Conservation (phyloP, 2,797 vertebrate species). For the Epinephelus malabaricus region DNA sequence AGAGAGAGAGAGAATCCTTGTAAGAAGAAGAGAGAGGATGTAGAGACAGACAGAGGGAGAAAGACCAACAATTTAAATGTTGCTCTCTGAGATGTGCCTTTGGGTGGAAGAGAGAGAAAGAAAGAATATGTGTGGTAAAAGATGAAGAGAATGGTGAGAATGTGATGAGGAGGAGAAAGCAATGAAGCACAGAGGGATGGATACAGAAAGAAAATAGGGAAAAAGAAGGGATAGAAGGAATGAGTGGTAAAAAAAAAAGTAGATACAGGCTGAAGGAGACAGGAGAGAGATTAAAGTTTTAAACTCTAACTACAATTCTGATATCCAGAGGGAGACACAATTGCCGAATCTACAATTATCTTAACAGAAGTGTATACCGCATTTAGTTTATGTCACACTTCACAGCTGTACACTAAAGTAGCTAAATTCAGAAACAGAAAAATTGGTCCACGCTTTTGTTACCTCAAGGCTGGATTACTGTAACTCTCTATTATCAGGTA, state of each 20-base stretch:
- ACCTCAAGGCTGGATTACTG: too few species aligned
- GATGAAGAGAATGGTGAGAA: background rate
- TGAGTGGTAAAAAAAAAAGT: background rate
- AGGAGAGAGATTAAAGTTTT: background rate
- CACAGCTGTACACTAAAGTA: too few species aligned
- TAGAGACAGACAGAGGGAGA: slow-evolving; percentile 14
- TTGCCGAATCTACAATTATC: background rate
- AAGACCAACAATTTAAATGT: background rate
- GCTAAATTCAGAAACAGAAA: too few species aligned
- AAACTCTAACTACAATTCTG: background rate
- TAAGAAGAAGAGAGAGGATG: background rate
- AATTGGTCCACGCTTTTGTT: too few species aligned
- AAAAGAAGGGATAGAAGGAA: background rate
- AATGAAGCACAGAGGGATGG: background rate
- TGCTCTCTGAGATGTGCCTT: slow-evolving; percentile 4
- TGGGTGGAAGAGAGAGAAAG: background rate
- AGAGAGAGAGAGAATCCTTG: slow-evolving; percentile 18
- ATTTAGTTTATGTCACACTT: background rate
- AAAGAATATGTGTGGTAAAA: background rate
- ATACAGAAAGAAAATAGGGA: background rate
- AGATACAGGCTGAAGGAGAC: background rate
- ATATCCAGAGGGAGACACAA: background rate
- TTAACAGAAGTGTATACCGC: background rate
- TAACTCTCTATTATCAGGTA: too few species aligned
- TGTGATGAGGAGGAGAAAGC: background rate